These are phyloP conservation scores for Ypsolopha scabrella DNA, from an alignment of 2,888 invertebrate genomes.

Conservation along the genomic window DNA sequence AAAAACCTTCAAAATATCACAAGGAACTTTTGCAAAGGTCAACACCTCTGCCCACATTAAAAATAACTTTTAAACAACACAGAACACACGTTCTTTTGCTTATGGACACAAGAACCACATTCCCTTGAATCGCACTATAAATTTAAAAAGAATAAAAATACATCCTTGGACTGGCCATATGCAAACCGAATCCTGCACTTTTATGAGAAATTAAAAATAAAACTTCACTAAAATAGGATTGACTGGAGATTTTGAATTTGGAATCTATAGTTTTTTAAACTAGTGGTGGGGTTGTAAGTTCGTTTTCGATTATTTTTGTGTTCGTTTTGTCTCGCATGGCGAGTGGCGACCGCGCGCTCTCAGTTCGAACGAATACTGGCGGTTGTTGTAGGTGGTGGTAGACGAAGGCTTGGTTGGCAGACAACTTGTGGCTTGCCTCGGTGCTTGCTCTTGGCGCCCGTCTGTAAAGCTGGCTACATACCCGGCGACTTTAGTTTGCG, in stretches of 20 bases:
- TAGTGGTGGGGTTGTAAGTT: slow-evolving; percentile 24
- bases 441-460: not conserved
- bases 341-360: slow-evolving; percentile 46
- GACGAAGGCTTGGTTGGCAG: slow-evolving; percentile 20
- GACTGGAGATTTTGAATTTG: slow-evolving; percentile 3
- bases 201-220: slow-evolving; percentile 11
- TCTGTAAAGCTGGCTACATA: not conserved
- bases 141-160: slow-evolving; percentile 24
- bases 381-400: no score
- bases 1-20: slow-evolving; percentile 18
- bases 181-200: slow-evolving; percentile 17
- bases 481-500: not conserved
- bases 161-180: slow-evolving; percentile 45
- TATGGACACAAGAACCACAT: slow-evolving; percentile 49
- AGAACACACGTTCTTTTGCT: slow-evolving; percentile 45
- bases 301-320: slow-evolving; percentile 42
- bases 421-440: slow-evolving; percentile 14
- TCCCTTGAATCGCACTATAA: slow-evolving; percentile 30
- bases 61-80: slow-evolving; percentile 28
- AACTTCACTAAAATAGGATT: no score
- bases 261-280: slow-evolving; percentile 8
- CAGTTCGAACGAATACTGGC: slow-evolving; percentile 32
- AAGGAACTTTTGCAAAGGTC: slow-evolving; percentile 10
- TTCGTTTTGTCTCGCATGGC: slow-evolving; percentile 57
- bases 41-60: slow-evolving; percentile 36